These are phyloP conservation scores for Zaprionus camerounensis DNA, from an alignment of 1,140 invertebrate genomes.

Conservation along the genomic window DNA sequence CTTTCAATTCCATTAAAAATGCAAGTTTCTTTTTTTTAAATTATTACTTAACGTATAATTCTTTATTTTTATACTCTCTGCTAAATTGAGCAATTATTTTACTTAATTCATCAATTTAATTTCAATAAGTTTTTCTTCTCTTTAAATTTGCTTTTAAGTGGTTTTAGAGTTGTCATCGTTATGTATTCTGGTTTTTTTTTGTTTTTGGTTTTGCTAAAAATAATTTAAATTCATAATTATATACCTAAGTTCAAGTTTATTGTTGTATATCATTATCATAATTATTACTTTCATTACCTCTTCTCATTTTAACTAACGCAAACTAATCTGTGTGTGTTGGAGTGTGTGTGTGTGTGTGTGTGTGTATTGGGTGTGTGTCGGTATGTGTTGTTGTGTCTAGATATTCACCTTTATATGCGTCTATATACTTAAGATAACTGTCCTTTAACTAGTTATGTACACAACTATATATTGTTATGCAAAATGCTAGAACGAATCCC, in stretches of 20 bases:
- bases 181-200: slow-evolving; percentile 38
- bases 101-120: slow-evolving; percentile 78
- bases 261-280: slow-evolving; percentile 77
- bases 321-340: slow-evolving; percentile 32
- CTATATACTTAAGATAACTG: slow-evolving; percentile 67
- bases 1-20: slow-evolving; percentile 6
- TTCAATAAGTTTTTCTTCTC: slow-evolving; percentile 66
- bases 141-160: slow-evolving; percentile 72
- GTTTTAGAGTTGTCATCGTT: slow-evolving; percentile 61
- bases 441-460: slow-evolving; percentile 80
- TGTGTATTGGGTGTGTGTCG: slow-evolving; percentile 8
- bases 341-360: slow-evolving; percentile 20
- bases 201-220: slow-evolving; percentile 72
- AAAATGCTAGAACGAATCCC: slow-evolving; percentile 66
- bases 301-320: slow-evolving; percentile 43
- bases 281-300: slow-evolving; percentile 68
- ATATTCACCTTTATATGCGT: slow-evolving; percentile 69
- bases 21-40: slow-evolving; percentile 42
- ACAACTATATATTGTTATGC: slow-evolving; percentile 80
- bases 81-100: slow-evolving; percentile 82
- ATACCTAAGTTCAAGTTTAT: slow-evolving; percentile 77
- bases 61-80: slow-evolving; percentile 78
- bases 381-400: slow-evolving; percentile 47
- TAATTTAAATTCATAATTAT: slow-evolving; percentile 83
- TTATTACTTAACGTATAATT: slow-evolving; percentile 83